Conservation (phyloP, 1,140 invertebrate species). For the Phthorimaea operculella region DNA sequence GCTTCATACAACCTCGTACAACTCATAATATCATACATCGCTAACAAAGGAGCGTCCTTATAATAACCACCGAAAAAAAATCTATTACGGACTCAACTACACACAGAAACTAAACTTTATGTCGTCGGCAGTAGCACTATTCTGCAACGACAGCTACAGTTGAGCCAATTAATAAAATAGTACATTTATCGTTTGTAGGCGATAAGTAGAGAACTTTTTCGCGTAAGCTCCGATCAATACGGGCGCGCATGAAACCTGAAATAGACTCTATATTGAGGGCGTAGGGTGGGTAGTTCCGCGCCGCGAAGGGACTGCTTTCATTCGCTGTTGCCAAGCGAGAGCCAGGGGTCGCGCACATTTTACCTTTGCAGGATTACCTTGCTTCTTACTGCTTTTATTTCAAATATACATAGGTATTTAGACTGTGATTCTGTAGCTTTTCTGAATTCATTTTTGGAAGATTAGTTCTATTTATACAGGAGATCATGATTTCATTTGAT, state of each 20-base stretch:
- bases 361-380: conserved; percentile 21
- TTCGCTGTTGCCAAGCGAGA: conserved; percentile 56
- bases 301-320: conserved; percentile 30
- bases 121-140: background rate
- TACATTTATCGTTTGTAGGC: conserved; percentile 36
- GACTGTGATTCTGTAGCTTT: no score
- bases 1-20: no score
- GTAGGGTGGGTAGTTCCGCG: conserved; percentile 16
- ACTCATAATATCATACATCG: no score
- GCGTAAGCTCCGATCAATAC: conserved; percentile 45
- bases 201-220: conserved; percentile 45
- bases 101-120: background rate
- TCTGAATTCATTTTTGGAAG: no score
- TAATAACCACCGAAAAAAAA: no score
- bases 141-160: conserved; percentile 5
- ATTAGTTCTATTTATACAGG: no score
- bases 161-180: conserved; percentile 42
- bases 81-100: no score
- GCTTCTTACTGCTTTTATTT: no score
- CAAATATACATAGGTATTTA: no score
- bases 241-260: conserved; percentile 11
- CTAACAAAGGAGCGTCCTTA: no score
- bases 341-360: conserved; percentile 53
- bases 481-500: no score
- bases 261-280: background rate